phyloP scores from a whole-genome alignment of 2,888 invertebrate species.

The Protodeltote pygarga region DNA sequence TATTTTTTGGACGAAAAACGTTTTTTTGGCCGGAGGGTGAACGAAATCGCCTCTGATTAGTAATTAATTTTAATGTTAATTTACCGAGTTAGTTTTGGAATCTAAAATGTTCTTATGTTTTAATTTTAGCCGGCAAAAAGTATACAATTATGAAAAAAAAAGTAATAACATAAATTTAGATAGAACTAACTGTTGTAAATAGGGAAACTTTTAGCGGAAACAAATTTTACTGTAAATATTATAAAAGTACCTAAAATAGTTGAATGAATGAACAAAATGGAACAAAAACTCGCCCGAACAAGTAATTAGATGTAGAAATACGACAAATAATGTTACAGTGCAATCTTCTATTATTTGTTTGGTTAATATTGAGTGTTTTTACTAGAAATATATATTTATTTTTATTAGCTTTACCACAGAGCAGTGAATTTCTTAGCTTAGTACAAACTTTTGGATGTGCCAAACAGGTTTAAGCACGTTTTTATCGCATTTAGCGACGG shows the following conservation, averaged over 20 bases:
- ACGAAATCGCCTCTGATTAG: conserved; percentile 83
- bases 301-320: conserved; percentile 76
- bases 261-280: conserved; percentile 78
- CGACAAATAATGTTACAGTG: conserved; percentile 74
- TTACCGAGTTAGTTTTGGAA: conserved; percentile 45
- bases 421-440: conserved; percentile 80
- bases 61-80: conserved; percentile 62
- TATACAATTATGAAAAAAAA: conserved; percentile 63
- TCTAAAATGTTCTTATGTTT: conserved; percentile 52
- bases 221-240: conserved; percentile 77
- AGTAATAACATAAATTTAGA: conserved; percentile 69
- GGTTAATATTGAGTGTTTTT: conserved; percentile 70
- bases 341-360: conserved; percentile 79
- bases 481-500: conserved; percentile 78
- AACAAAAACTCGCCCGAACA: conserved; percentile 85
- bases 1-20: conserved; percentile 55
- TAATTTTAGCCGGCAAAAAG: conserved; percentile 62
- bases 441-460: conserved; percentile 83
- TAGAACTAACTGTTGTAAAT: conserved; percentile 82
- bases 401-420: conserved; percentile 76
- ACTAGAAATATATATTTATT: conserved; percentile 72
- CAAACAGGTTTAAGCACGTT: conserved; percentile 79
- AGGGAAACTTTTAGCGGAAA: conserved; percentile 72
- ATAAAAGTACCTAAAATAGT: conserved; percentile 70
- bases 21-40: conserved; percentile 61